Evolutionary conservation across 2,113 vertebrate genomes (phyloP).

Genomic region (Rynchops niger): DNA sequence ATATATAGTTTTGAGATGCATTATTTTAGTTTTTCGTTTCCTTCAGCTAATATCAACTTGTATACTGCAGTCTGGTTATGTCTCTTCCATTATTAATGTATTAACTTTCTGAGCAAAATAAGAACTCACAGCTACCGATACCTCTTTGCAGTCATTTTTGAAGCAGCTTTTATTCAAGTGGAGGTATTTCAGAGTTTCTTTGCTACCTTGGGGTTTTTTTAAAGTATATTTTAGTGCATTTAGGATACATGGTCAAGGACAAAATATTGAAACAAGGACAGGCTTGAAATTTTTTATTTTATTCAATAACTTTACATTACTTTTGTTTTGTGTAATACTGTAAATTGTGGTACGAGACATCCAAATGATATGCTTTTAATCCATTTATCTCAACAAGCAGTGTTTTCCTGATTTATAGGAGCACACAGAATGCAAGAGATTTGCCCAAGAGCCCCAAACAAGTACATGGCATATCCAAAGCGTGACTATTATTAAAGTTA

Average conservation of each 20-base stretch:
- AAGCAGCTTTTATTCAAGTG: not conserved
- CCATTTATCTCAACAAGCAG: not conserved
- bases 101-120: not conserved
- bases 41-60: not conserved
- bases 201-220: not conserved
- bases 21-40: not conserved
- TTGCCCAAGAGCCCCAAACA: not conserved
- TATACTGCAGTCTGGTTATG: not conserved
- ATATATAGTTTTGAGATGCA: accelerated
- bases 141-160: not conserved
- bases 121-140: not conserved
- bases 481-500: not conserved
- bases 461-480: not conserved
- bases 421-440: not conserved
- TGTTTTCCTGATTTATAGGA: not conserved
- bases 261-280: not conserved
- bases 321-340: not conserved
- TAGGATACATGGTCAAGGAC: not conserved
- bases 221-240: not conserved
- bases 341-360: not conserved
- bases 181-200: not conserved
- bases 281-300: not conserved
- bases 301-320: not conserved
- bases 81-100: not conserved
- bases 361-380: accelerated